These are phyloP conservation scores for Arenaria interpres DNA, from an alignment of 2,113 vertebrate species.

Conservation along the genomic window DNA sequence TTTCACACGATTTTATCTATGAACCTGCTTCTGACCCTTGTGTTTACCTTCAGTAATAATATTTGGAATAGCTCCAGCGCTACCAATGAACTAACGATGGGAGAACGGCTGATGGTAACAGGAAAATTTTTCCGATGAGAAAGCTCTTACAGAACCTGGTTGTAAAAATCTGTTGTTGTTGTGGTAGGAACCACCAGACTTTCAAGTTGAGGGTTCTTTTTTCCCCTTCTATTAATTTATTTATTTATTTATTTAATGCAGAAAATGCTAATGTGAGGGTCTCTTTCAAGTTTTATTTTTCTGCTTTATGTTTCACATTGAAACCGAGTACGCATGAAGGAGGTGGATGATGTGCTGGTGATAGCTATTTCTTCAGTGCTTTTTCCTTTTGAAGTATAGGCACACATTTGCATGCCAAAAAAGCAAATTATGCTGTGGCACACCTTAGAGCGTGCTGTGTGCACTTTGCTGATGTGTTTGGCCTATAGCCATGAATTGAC, in stretches of 20 bases:
- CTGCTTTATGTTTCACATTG: not conserved
- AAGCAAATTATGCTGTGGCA: not conserved
- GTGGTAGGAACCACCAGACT: not conserved
- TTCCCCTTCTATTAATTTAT: not conserved
- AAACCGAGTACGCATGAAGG: not conserved
- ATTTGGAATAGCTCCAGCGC: not conserved
- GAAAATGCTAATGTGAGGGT: not conserved
- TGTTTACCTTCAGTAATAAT: slow-evolving; percentile 1
- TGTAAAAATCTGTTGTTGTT: not conserved
- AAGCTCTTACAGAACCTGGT: not conserved
- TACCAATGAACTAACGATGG: not conserved
- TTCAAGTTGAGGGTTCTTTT: not conserved
- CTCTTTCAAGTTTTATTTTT: not conserved
- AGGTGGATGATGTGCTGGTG: not conserved
- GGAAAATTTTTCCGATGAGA: not conserved
- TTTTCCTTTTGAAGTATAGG: not conserved
- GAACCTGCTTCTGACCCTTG: not conserved
- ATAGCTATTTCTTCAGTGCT: not conserved
- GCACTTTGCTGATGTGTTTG: not conserved
- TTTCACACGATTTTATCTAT: not conserved
- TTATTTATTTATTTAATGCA: not conserved
- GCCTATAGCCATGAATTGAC: not conserved
- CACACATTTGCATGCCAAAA: not conserved
- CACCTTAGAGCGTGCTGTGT: not conserved
- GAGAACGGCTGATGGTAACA: not conserved